Conservation (phyloP, 2,113 vertebrate genomes). For the Brevimyrus niger region DNA sequence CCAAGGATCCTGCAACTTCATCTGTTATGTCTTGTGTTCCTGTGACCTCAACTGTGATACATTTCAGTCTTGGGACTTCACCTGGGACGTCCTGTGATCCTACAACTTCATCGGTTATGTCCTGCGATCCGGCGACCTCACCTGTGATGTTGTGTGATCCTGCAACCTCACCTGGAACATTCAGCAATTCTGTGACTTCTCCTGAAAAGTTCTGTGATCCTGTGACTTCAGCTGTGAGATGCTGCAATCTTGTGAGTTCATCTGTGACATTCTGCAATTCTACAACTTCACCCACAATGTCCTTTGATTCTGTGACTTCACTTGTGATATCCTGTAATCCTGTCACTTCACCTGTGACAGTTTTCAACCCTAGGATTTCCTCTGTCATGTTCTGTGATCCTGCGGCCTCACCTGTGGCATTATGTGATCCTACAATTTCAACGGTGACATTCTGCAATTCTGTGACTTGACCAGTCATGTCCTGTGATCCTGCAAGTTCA, state of each 20-base stretch:
- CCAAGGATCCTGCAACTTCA: slow-evolving; percentile 12
- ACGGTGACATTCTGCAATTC: not conserved
- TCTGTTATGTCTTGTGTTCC: not conserved
- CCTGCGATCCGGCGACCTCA: not conserved
- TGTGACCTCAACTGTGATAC: slow-evolving; percentile 22
- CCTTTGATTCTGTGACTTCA: not conserved
- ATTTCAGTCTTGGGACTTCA: slow-evolving; percentile 20
- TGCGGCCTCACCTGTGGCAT: not conserved
- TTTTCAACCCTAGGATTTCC: not conserved
- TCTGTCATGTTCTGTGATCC: not conserved
- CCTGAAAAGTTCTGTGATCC: not conserved
- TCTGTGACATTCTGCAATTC: not conserved
- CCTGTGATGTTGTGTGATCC: not conserved
- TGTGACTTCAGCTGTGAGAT: not conserved
- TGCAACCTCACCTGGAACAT: not conserved
- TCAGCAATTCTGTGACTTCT: not conserved
- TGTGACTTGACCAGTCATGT: not conserved
- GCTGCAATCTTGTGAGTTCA: slow-evolving; percentile 13
- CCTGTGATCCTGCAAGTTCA: not conserved
- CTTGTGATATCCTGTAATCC: not conserved
- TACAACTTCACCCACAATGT: not conserved
- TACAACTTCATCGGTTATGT: too few relatives aligned
- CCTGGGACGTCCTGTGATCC: not conserved
- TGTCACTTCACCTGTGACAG: not conserved
- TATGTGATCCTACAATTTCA: not conserved